Conservation (phyloP, 2,888 invertebrate species). For the Himalopsyche anomala region DNA sequence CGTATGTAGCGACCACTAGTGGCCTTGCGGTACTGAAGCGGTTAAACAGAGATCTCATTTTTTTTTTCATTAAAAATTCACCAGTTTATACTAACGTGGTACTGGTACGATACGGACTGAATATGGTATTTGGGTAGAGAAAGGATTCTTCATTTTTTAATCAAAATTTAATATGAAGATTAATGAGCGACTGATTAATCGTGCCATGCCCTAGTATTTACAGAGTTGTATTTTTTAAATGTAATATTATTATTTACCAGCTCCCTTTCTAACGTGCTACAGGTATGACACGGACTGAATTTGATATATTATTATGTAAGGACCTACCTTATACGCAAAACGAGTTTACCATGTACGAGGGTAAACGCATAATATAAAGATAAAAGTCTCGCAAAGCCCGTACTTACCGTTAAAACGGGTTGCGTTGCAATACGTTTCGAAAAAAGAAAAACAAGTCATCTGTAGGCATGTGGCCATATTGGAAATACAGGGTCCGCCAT, state of each 20-base stretch:
- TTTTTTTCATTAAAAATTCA: too few species aligned
- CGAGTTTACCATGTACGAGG: neutral
- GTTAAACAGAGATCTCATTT: too few species aligned
- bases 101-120: too few species aligned
- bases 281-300: neutral
- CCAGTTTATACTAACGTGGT: too few species aligned
- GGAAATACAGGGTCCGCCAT: neutral
- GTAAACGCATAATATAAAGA: slow-evolving; percentile 21
- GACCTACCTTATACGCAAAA: neutral
- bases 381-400: slow-evolving; percentile 7
- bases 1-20: too few species aligned
- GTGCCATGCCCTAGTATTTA: too few species aligned
- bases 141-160: too few species aligned
- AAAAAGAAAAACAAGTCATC: slow-evolving; percentile 30
- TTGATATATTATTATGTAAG: slow-evolving; percentile 30
- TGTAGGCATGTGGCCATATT: neutral
- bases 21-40: too few species aligned
- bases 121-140: too few species aligned
- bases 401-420: slow-evolving; percentile 26
- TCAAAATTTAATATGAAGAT: too few species aligned
- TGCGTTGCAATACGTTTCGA: slow-evolving; percentile 22
- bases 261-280: neutral
- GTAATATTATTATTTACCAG: neutral
- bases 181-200: too few species aligned
- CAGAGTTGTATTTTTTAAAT: too few species aligned